phyloP scores from a whole-genome alignment of 2,113 vertebrate species.

The Apodemus sylvaticus region DNA sequence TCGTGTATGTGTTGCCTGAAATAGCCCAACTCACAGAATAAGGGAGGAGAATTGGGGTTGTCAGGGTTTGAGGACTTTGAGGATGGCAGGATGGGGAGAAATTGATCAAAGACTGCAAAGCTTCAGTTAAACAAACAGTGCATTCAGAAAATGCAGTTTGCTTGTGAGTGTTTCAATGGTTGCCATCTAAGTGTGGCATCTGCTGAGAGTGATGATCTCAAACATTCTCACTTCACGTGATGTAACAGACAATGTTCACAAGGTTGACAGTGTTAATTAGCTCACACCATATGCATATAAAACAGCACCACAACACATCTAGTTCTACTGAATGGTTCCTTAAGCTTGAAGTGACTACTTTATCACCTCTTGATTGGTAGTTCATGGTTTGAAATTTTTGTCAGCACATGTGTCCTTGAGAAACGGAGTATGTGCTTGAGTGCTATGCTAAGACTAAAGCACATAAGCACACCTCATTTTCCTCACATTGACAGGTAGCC shows the following conservation, averaged over 20 bases:
- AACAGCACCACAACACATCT: background rate
- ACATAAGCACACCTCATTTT: background rate
- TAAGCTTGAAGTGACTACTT: background rate
- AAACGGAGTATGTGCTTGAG: background rate
- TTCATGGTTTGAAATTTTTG: background rate
- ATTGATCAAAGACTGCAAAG: background rate
- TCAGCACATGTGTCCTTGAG: background rate
- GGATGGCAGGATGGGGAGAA: background rate
- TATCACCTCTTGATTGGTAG: background rate
- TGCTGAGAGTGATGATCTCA: background rate
- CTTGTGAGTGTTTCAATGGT: background rate
- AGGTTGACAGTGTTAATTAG: background rate
- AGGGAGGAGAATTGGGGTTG: background rate
- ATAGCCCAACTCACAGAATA: background rate
- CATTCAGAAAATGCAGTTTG: background rate
- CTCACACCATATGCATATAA: background rate
- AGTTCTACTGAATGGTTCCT: background rate
- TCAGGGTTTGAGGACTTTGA: background rate
- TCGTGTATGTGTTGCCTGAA: background rate
- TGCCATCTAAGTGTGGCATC: background rate
- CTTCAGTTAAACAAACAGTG: background rate
- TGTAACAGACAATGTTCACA: background rate
- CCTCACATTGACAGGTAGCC: background rate
- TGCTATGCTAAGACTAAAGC: background rate
- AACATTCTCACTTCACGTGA: background rate